Conservation (phyloP, 2,888 invertebrate species). For the Fabriciana adippe region DNA sequence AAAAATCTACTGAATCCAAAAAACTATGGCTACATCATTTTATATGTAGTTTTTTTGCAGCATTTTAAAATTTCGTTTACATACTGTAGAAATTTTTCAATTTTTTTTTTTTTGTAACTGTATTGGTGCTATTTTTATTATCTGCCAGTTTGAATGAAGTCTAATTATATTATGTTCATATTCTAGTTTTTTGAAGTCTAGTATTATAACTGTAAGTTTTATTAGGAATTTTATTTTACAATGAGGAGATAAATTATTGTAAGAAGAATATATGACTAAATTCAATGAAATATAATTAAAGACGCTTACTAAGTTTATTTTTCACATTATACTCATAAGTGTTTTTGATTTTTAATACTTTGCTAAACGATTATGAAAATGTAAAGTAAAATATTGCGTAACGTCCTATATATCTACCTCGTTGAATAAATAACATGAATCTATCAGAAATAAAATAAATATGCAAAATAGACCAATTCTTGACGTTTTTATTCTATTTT, state of each 20-base stretch:
- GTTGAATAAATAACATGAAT: no score
- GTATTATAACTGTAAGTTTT: constrained; percentile 23
- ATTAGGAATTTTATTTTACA: background rate
- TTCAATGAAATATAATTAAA: constrained; percentile 7
- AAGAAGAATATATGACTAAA: background rate
- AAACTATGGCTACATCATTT: no score
- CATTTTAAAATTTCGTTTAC: no score
- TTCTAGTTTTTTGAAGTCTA: constrained; percentile 1
- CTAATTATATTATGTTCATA: background rate
- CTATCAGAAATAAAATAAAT: no score
- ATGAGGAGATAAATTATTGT: background rate
- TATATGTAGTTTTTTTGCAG: no score
- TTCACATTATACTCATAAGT: constrained; percentile 4
- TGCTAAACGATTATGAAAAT: background rate
- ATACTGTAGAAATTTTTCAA: no score
- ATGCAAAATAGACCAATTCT: no score
- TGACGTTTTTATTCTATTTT: no score
- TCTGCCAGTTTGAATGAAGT: background rate
- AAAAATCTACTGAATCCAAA: no score
- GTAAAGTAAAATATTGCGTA: no score
- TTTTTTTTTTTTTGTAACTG: background rate
- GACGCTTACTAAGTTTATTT: constrained; percentile 27
- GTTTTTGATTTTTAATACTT: background rate
- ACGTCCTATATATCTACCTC: no score
- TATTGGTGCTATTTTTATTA: background rate